Evolutionary conservation across 1,140 invertebrate genomes (phyloP).

Genomic region (Lepidotrigona ventralis): DNA sequence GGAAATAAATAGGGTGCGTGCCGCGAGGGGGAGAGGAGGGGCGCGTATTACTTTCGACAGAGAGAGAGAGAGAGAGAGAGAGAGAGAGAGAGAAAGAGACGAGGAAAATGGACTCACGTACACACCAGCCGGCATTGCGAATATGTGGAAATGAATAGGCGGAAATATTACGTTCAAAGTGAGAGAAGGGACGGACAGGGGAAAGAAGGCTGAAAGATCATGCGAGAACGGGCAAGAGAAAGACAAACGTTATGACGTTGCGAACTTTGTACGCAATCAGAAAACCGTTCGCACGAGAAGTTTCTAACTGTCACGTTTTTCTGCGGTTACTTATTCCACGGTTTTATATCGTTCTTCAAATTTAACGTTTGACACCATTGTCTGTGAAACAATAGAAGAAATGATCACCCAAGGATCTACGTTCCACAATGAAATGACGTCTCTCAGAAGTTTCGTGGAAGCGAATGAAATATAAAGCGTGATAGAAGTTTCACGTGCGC

Average conservation of each 20-base stretch:
- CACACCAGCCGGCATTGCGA: constrained; percentile 24
- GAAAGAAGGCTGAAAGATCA: constrained; percentile 9
- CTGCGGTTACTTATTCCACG: neutral
- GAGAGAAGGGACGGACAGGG: constrained; percentile 29
- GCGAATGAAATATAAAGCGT: neutral
- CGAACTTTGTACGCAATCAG: constrained; percentile 45
- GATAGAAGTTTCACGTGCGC: neutral
- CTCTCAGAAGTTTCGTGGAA: neutral
- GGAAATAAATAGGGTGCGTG: constrained; percentile 61
- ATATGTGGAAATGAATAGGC: constrained; percentile 57
- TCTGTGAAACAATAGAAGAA: neutral
- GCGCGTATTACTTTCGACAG: constrained; percentile 59
- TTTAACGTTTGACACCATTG: neutral
- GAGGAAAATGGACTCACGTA: constrained; percentile 55
- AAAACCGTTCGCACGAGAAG: neutral
- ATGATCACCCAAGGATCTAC: neutral
- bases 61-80: neutral
- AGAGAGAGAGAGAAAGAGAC: constrained; percentile 27
- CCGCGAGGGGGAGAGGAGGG: neutral
- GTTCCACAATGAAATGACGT: neutral
- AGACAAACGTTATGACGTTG: constrained; percentile 52
- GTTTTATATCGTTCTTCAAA: neutral
- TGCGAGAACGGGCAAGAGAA: constrained; percentile 14
- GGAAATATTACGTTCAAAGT: constrained; percentile 61
- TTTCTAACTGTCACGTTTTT: neutral